Evolutionary conservation across 2,797 vertebrate species (phyloP).

Genomic region (Sebastes minor): DNA sequence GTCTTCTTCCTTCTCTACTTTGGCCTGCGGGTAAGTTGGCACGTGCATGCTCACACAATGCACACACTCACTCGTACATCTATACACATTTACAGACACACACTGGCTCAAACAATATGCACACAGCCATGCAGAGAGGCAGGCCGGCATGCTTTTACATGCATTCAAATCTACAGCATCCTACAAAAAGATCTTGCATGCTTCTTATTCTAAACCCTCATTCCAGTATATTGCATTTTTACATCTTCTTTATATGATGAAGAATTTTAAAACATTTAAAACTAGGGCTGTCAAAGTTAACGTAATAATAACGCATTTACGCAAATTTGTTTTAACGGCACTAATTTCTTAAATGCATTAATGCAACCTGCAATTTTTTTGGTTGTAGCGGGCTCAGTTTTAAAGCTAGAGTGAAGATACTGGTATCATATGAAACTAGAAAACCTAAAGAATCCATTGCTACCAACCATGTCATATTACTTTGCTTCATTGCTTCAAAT

Average conservation of each 20-base stretch:
- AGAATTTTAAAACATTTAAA: neutral
- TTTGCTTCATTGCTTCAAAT: too few species aligned
- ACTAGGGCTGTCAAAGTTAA: too few species aligned
- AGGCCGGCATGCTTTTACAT: neutral
- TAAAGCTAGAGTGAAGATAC: too few species aligned
- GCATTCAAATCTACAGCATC: neutral
- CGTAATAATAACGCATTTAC: too few species aligned
- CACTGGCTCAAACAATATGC: neutral
- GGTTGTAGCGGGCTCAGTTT: too few species aligned
- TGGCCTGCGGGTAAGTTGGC: conserved; percentile 93
- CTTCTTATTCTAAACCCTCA: neutral
- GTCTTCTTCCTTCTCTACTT: conserved; percentile 99
- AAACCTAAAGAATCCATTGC: too few species aligned
- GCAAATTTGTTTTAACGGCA: too few species aligned
- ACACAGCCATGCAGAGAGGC: neutral
- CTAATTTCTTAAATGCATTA: too few species aligned
- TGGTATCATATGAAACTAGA: too few species aligned
- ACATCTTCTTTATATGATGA: neutral
- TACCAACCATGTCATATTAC: too few species aligned
- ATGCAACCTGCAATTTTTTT: too few species aligned
- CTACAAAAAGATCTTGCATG: neutral
- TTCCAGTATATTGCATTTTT: neutral
- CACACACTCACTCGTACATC: neutral
- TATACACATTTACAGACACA: neutral
- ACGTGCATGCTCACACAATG: neutral